A percentile compares a stretch with the other conserved stretches of the same genome.
phyloP scores from a whole-genome alignment of 2,888 invertebrate species.

The Tuta absoluta region DNA sequence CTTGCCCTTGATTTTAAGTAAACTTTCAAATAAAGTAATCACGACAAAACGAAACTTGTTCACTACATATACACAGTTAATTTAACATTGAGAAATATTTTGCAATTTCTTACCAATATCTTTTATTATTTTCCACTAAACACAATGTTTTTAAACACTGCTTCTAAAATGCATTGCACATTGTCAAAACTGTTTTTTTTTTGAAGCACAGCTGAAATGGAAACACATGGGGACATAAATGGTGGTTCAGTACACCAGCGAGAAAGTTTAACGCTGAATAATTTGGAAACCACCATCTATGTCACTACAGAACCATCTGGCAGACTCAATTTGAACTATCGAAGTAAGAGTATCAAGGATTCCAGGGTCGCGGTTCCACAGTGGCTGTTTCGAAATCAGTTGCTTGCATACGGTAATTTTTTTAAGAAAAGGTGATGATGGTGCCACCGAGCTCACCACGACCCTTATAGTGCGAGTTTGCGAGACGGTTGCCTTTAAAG shows the following conservation, averaged over 20 bases:
- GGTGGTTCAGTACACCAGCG: constrained; percentile 44
- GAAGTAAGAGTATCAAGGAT: neutral
- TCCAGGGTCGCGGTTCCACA: neutral
- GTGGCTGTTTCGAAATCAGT: too few species aligned
- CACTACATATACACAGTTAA: constrained; percentile 27
- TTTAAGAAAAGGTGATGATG: too few species aligned
- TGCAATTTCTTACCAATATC: constrained; percentile 63
- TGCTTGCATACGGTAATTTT: too few species aligned
- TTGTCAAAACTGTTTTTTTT: constrained; percentile 50
- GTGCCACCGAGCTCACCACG: too few species aligned
- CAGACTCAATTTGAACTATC: constrained; percentile 46
- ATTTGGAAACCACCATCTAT: constrained; percentile 58
- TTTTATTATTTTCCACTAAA: constrained; percentile 48
- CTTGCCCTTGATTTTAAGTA: neutral
- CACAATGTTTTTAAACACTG: constrained; percentile 53
- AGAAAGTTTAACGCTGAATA: neutral
- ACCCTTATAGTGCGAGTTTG: constrained; percentile 32
- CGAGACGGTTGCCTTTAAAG: constrained; percentile 38
- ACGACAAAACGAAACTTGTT: neutral
- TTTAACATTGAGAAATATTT: constrained; percentile 55
- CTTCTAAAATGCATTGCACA: constrained; percentile 51
- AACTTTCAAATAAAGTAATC: constrained; percentile 1
- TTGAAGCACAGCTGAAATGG: constrained; percentile 63
- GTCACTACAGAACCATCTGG: constrained; percentile 57
- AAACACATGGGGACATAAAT: constrained; percentile 53